Evolutionary conservation across 2,113 vertebrate genomes (phyloP).

Genomic region (Chascanopsetta lugubris): DNA sequence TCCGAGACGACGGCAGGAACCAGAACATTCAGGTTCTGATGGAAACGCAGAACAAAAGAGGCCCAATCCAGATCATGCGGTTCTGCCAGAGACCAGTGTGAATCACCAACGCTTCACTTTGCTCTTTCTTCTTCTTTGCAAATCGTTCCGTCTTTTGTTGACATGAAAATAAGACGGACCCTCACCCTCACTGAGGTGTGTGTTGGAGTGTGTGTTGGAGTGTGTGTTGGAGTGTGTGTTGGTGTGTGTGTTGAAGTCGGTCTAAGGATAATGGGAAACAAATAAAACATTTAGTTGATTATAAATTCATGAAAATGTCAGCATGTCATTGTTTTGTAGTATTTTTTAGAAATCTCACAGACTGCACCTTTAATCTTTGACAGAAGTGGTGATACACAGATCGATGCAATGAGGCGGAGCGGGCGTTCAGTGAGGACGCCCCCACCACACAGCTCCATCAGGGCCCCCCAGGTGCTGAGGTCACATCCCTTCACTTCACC

Average conservation of each 20-base stretch:
- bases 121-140: no score
- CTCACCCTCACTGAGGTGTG: conserved; percentile 51
- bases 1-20: conserved; percentile 46
- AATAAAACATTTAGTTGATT: no score
- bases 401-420: conserved; percentile 87
- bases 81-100: background rate
- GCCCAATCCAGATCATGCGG: conserved; percentile 24
- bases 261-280: no score
- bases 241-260: no score
- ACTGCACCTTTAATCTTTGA: no score
- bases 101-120: no score
- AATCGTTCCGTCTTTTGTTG: background rate
- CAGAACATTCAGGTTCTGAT: conserved; percentile 32
- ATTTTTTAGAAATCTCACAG: no score
- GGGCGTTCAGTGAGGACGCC: conserved; percentile 87
- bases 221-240: no score
- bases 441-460: conserved; percentile 59
- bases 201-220: no score
- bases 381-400: conserved; percentile 33
- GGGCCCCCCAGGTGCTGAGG: conserved; percentile 38
- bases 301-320: no score
- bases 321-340: no score
- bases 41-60: conserved; percentile 37
- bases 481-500: conserved; percentile 19
- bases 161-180: background rate